A percentile compares a stretch with the other conserved stretches of the same genome.
These are phyloP conservation scores for Regulus satrapa DNA, from an alignment of 2,113 vertebrate species.

Conservation along the genomic window DNA sequence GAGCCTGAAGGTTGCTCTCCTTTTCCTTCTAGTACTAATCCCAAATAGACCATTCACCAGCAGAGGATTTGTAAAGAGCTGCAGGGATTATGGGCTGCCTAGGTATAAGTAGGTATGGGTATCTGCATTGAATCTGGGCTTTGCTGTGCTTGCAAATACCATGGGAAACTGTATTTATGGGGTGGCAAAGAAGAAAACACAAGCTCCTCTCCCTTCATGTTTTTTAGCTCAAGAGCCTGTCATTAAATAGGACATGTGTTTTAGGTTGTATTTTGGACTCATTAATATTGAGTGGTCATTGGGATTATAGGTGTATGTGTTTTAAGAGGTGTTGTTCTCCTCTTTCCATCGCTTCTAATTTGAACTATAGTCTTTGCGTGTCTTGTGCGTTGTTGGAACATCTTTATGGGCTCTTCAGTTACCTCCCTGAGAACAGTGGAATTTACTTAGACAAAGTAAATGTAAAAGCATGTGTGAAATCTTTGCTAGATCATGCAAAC, in stretches of 20 bases:
- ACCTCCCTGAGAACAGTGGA: not conserved
- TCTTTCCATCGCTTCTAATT: not conserved
- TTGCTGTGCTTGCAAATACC: not conserved
- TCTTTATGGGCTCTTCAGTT: not conserved
- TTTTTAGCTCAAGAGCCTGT: not conserved
- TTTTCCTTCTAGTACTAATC: not conserved
- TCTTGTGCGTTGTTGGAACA: not conserved
- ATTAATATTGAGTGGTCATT: not conserved
- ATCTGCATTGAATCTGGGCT: not conserved
- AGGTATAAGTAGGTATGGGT: not conserved
- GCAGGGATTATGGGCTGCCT: not conserved
- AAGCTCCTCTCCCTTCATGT: not conserved
- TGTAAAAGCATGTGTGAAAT: not conserved
- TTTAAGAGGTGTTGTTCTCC: not conserved
- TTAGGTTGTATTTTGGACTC: not conserved
- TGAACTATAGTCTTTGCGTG: fast-evolving
- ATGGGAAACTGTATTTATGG: not conserved
- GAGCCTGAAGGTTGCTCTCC: not conserved
- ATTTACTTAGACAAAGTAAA: not conserved
- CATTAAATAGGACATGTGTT: not conserved
- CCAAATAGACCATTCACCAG: not conserved
- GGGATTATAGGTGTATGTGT: not conserved
- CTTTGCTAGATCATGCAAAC: not conserved
- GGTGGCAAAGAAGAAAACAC: not conserved
- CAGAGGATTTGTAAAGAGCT: not conserved